phyloP scores from a whole-genome alignment of 2,113 vertebrate species.

The Saccopteryx bilineata region DNA sequence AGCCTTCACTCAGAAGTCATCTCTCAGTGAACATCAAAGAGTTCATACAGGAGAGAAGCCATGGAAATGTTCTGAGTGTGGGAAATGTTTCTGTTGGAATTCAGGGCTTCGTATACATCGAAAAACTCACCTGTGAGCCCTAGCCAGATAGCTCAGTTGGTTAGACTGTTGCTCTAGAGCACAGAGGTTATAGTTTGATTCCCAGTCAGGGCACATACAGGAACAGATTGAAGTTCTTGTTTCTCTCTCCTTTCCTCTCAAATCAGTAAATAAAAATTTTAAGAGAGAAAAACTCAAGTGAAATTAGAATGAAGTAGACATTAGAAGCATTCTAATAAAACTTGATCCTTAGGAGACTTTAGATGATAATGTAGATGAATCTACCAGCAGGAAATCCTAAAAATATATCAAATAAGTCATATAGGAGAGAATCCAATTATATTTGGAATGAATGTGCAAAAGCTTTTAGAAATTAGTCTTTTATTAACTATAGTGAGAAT shows the following conservation, averaged over 20 bases:
- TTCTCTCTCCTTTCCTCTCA: too few species aligned
- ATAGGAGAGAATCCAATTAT: neutral
- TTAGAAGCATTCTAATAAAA: neutral
- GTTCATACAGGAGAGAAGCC: slow-evolving; percentile 79
- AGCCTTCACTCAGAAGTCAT: slow-evolving; percentile 81
- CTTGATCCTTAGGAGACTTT: neutral
- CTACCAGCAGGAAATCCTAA: neutral
- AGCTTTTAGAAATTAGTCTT: neutral
- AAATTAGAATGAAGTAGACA: neutral
- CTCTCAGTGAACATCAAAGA: slow-evolving; percentile 79
- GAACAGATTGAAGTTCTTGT: too few species aligned
- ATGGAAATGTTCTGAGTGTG: slow-evolving; percentile 79
- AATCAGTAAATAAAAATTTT: too few species aligned
- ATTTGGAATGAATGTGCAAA: neutral
- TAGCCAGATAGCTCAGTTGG: too few species aligned
- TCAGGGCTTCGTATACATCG: slow-evolving; percentile 79
- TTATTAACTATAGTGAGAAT: neutral
- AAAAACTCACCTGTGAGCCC: slow-evolving; percentile 68
- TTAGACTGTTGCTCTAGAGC: too few species aligned
- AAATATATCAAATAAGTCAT: neutral
- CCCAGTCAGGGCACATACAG: too few species aligned
- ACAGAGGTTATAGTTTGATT: too few species aligned
- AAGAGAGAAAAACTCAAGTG: neutral
- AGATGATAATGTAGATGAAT: neutral
- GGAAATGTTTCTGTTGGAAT: slow-evolving; percentile 81